Evolutionary conservation across 2,888 invertebrate genomes (phyloP).

Genomic region (Agriopis aurantiaria): DNA sequence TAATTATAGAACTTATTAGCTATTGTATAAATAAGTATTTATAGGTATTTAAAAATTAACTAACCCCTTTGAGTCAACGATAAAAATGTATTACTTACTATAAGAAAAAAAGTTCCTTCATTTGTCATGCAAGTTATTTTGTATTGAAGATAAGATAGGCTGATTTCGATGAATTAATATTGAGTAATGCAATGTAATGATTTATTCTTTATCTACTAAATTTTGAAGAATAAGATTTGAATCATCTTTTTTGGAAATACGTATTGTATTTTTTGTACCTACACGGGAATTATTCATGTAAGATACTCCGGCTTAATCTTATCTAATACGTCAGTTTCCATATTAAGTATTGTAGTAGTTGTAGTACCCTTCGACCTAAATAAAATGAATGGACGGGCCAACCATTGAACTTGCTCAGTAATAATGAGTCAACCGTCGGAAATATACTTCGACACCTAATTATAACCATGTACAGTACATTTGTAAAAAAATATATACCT

Average conservation of each 20-base stretch:
- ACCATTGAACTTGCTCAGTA: too few relatives aligned
- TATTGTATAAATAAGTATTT: slow-evolving; percentile 1
- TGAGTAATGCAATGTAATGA: slow-evolving; percentile 6
- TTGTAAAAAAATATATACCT: too few relatives aligned
- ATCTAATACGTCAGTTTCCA: too few relatives aligned
- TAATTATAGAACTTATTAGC: slow-evolving; percentile 2
- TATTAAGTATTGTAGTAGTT: too few relatives aligned
- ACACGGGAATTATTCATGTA: neutral
- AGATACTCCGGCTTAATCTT: too few relatives aligned
- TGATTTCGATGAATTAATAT: slow-evolving; percentile 10
- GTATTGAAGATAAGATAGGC: slow-evolving; percentile 4
- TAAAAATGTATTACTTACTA: neutral
- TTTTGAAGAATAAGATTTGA: neutral
- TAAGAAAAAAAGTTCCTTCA: slow-evolving; percentile 2
- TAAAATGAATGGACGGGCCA: too few relatives aligned
- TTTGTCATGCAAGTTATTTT: neutral
- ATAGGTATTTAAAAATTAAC: neutral
- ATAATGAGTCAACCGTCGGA: too few relatives aligned
- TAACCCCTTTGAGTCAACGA: slow-evolving; percentile 17
- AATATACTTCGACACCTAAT: too few relatives aligned
- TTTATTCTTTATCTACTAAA: neutral
- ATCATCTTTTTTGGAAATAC: neutral
- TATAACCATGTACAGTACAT: too few relatives aligned
- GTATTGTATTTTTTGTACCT: neutral
- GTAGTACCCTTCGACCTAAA: too few relatives aligned